A percentile compares a stretch with the other conserved stretches of the same genome.
Evolutionary conservation across 2,113 vertebrate species (phyloP).

Genomic region (Cryptotis parvus): DNA sequence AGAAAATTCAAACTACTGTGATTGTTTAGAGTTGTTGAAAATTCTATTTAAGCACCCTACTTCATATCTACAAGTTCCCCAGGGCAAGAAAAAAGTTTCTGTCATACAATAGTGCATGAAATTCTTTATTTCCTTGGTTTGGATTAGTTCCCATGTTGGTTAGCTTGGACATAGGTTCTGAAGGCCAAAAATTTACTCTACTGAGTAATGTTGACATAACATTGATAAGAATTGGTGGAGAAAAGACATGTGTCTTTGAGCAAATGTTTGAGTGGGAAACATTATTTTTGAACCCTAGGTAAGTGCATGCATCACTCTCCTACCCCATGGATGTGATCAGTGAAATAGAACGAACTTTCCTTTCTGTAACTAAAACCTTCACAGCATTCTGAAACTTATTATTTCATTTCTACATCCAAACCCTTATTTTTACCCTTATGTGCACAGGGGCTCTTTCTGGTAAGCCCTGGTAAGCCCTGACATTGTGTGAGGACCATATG

Average conservation of each 20-base stretch:
- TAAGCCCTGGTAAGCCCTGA: too few species aligned
- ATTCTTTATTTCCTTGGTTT: conserved; percentile 29
- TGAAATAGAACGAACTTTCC: background rate
- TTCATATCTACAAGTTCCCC: conserved; percentile 4
- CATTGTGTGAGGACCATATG: too few species aligned
- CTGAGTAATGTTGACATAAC: background rate
- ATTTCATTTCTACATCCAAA: background rate
- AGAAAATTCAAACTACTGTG: background rate
- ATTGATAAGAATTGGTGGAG: background rate
- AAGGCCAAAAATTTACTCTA: background rate
- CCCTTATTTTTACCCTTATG: background rate
- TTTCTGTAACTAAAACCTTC: background rate
- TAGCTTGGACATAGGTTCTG: background rate
- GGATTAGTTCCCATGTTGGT: background rate
- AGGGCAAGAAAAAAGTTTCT: background rate
- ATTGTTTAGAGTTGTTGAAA: background rate
- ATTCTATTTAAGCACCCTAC: background rate
- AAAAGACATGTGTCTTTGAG: background rate
- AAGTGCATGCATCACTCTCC: background rate
- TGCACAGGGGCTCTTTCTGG: too few species aligned
- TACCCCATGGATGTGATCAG: background rate
- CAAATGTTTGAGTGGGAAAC: background rate
- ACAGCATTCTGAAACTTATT: background rate
- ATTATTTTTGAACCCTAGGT: background rate
- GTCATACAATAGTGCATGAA: background rate